A percentile compares a stretch with the other conserved stretches of the same genome.
Conservation (phyloP, 1,140 invertebrate genomes). For the Sminthurides bifidus region DNA sequence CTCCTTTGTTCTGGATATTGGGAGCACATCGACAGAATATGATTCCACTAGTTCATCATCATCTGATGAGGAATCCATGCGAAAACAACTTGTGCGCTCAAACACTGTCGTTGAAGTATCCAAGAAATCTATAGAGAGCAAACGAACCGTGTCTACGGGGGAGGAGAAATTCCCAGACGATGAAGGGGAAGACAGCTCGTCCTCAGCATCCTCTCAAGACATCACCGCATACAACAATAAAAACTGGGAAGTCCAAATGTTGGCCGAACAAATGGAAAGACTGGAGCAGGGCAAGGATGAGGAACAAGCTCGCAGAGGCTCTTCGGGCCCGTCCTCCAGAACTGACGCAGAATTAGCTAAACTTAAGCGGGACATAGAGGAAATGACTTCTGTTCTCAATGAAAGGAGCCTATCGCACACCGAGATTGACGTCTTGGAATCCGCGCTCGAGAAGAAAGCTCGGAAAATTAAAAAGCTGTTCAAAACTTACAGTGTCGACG, state of each 20-base stretch:
- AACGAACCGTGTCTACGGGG: constrained; percentile 35
- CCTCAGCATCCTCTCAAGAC: constrained; percentile 1
- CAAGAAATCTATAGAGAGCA: constrained; percentile 37
- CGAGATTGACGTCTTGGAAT: constrained; percentile 32
- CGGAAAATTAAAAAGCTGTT: constrained; percentile 23
- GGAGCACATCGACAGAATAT: constrained; percentile 19
- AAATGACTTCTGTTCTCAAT: constrained; percentile 28
- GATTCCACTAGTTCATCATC: constrained; percentile 22
- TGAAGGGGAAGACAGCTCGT: constrained; percentile 12
- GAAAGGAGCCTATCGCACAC: constrained; percentile 22
- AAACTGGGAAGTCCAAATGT: constrained; percentile 66
- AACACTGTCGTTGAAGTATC: constrained; percentile 30
- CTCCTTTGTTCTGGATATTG: constrained; percentile 21
- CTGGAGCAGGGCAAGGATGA: constrained; percentile 37
- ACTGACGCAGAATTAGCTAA: constrained; percentile 16
- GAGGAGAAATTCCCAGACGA: constrained; percentile 33
- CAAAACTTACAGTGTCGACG: constrained; percentile 30
- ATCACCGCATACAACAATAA: constrained; percentile 40
- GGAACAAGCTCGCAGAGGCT: background rate
- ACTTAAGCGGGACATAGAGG: constrained; percentile 28
- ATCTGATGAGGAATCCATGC: constrained; percentile 12
- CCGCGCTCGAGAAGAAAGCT: constrained; percentile 20
- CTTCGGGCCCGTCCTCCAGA: background rate
- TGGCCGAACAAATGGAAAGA: constrained; percentile 56
- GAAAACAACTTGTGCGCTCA: background rate